Evolutionary conservation across 2,888 invertebrate genomes (phyloP), one percentile per base, ranked within the genome.

Genomic region (Pseudococcus viburni): DNA sequence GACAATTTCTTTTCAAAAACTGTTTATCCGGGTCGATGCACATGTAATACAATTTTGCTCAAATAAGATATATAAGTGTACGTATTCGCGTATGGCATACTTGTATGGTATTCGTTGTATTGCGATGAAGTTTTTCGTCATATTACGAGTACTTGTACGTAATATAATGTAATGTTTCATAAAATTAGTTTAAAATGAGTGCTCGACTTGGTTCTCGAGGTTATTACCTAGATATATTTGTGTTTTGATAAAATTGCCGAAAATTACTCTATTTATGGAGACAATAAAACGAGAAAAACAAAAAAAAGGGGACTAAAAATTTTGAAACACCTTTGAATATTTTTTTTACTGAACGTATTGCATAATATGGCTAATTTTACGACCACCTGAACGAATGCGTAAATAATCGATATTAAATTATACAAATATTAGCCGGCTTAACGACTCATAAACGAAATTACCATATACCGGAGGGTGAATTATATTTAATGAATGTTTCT

Each of bases 1-100:
- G 80, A 83, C 80, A 83, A 83, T 83, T 83, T 83, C 80, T 42
- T 46, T 83, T 83, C 80, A 83, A 83, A 83, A 83, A 83, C 80
- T n/a, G 46, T 83, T 83, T 46, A 46, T 83, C 11, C 80, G 80
- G 80, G 42, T 83, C 42, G 80, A 83, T 19, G 80, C 80, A 83
- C 80, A 83, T 83, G 46, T 46, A 73, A 73, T 73, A 17, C 17
- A 73, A 73, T 73, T 73, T 73, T 73, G 33, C 73, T 26, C 26
- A 17, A 73, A 73, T 73, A 33, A 33, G 33, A 39, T 11, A 46
- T 42, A 83, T 42, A 80, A 8, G 8, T 42, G 42, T 42, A 42
- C 8, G 15, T 42, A 17, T 26, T 19, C 73, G 80, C 42, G n/a
- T 15, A 42, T n/a, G 42, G 80, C 22, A 17, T 55, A 19, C 0